Evolutionary conservation across 2,797 vertebrate genomes (phyloP).

Genomic region (Mareca penelope): DNA sequence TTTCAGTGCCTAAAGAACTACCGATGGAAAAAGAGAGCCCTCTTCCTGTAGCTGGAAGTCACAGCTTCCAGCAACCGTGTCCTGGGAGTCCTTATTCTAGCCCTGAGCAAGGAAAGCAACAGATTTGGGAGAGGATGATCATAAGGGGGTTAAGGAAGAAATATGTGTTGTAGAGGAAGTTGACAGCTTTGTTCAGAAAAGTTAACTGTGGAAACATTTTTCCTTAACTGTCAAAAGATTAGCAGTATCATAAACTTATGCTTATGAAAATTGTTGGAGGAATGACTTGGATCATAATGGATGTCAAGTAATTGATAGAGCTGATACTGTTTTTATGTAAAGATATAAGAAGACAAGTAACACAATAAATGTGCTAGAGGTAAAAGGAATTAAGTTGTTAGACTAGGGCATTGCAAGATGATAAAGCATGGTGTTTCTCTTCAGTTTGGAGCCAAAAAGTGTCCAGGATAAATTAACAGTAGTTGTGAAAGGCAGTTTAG

Average conservation of each 20-base stretch:
- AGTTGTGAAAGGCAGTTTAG: neutral
- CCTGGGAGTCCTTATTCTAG: neutral
- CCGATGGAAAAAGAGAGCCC: neutral
- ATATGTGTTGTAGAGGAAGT: too few species aligned
- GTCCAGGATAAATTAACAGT: neutral
- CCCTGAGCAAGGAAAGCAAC: neutral
- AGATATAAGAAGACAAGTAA: neutral
- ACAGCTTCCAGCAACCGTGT: neutral
- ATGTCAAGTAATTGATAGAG: neutral
- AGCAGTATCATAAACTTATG: neutral
- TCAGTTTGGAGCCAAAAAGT: neutral
- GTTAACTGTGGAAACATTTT: neutral
- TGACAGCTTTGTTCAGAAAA: neutral
- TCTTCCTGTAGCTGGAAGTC: neutral
- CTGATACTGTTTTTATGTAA: neutral
- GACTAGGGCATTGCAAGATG: neutral
- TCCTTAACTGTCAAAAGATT: neutral
- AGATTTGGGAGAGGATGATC: neutral
- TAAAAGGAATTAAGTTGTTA: neutral
- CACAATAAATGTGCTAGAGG: neutral
- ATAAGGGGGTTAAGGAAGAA: neutral
- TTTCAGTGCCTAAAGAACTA: fast-evolving
- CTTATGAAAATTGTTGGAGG: neutral
- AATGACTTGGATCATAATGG: neutral
- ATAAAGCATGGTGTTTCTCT: neutral